Conservation (phyloP, 2,113 vertebrate species). For the Crotalus tigris region DNA sequence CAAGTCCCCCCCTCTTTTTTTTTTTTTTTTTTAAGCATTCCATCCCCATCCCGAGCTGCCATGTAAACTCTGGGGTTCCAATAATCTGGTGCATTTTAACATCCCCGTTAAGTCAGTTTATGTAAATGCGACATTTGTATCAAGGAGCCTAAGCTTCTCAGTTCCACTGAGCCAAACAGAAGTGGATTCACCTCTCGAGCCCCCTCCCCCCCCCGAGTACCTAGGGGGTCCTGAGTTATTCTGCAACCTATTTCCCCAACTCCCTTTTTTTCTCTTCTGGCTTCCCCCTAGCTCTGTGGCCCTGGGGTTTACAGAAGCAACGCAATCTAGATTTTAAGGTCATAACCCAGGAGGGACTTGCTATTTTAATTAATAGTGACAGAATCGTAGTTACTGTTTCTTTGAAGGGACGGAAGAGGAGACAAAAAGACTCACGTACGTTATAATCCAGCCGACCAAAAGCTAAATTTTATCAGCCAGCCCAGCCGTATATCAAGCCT, state of each 20-base stretch:
- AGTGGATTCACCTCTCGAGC: neutral
- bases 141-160: slow-evolving; percentile 11
- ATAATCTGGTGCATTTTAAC: slow-evolving; percentile 23
- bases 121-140: slow-evolving; percentile 33
- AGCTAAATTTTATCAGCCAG: neutral
- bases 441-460: neutral
- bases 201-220: neutral
- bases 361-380: neutral
- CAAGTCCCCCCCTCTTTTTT: neutral
- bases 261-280: neutral
- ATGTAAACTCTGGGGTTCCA: slow-evolving; percentile 1
- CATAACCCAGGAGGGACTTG: neutral
- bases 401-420: neutral
- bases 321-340: neutral
- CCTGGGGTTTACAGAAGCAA: neutral
- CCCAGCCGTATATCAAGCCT: neutral
- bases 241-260: neutral
- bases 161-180: slow-evolving; percentile 2
- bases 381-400: neutral
- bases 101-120: slow-evolving; percentile 12
- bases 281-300: neutral
- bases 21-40: neutral
- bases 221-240: neutral
- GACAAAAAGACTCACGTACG: neutral
- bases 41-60: neutral